phyloP scores from a whole-genome alignment of 2,113 vertebrate species.

The Sphyrna mokarran region DNA sequence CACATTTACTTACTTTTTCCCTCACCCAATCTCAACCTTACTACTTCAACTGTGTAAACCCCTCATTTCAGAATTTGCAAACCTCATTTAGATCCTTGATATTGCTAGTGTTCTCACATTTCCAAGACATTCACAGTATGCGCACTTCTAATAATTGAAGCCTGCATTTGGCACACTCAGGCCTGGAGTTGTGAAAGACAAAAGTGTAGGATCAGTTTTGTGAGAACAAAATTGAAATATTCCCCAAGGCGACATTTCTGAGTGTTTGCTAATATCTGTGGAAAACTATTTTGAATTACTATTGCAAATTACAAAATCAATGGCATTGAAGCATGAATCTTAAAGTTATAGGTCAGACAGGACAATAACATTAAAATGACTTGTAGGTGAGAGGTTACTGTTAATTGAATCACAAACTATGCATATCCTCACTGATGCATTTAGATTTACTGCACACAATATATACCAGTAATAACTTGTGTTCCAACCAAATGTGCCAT shows the following conservation, averaged over 20 bases:
- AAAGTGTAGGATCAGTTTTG: neutral
- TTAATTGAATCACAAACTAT: neutral
- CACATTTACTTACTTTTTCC: neutral
- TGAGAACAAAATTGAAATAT: neutral
- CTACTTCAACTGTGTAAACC: neutral
- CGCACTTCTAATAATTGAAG: neutral
- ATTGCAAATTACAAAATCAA: neutral
- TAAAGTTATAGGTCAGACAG: neutral
- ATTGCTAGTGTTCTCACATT: neutral
- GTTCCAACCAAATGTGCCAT: neutral
- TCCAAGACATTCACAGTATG: neutral
- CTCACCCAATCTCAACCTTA: too few species aligned
- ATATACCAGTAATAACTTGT: neutral
- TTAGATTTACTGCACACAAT: neutral
- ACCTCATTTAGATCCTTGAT: neutral
- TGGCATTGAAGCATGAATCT: neutral
- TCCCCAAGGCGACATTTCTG: neutral
- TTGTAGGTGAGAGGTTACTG: neutral
- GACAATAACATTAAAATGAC: neutral
- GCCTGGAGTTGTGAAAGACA: neutral
- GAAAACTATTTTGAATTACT: neutral
- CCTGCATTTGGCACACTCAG: neutral
- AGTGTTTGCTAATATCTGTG: neutral
- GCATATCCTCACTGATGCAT: neutral
- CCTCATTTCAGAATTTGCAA: neutral